A percentile compares a stretch with the other conserved stretches of the same genome.
Evolutionary conservation across 1,140 invertebrate genomes (phyloP).

Genomic region (Phymorhynchus buccinoides): DNA sequence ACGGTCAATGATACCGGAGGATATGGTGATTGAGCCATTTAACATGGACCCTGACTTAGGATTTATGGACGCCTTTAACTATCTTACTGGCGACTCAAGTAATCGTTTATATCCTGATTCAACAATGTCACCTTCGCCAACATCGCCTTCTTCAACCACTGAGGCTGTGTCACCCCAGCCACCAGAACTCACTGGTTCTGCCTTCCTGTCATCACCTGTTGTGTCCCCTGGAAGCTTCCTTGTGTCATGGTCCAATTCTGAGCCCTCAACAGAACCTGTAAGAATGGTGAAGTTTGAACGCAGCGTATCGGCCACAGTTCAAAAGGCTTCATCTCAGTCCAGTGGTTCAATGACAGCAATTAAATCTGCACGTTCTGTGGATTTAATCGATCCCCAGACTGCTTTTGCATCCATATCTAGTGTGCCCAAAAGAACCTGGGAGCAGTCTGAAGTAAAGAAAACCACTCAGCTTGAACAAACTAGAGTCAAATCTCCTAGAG

Average conservation of each 20-base stretch:
- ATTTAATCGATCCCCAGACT: too few species aligned
- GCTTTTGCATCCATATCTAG: too few species aligned
- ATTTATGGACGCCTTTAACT: background rate
- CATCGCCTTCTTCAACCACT: background rate
- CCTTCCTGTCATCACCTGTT: background rate
- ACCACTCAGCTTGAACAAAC: background rate
- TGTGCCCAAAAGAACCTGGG: background rate
- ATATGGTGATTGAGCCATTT: background rate
- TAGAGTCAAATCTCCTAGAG: background rate
- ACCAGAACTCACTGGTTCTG: background rate
- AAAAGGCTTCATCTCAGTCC: background rate
- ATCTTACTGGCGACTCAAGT: background rate
- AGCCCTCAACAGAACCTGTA: background rate
- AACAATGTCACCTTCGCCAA: background rate
- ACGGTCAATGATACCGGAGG: background rate
- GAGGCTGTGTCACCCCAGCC: background rate
- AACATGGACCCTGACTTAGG: background rate
- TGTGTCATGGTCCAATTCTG: background rate
- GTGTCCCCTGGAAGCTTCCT: background rate
- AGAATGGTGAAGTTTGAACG: background rate
- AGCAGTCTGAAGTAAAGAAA: background rate
- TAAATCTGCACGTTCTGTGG: background rate
- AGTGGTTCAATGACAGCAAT: background rate
- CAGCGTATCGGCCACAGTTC: background rate
- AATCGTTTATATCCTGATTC: too few species aligned